Evolutionary conservation across 2,888 invertebrate species (phyloP).

Genomic region (Coremacera marginata): DNA sequence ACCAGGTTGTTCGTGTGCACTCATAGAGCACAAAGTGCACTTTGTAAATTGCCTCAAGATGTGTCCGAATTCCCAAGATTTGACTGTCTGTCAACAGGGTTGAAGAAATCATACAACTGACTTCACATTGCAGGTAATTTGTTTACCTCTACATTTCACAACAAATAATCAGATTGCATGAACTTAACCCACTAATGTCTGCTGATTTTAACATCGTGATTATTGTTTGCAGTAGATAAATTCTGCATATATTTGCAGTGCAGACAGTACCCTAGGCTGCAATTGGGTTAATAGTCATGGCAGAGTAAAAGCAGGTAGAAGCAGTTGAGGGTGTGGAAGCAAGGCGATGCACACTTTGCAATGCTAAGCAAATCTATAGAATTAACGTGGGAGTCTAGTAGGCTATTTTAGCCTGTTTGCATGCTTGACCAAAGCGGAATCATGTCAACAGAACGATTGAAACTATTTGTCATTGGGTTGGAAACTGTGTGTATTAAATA

Average conservation of each 20-base stretch:
- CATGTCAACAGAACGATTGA: neutral
- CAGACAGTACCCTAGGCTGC: no score
- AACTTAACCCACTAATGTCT: neutral
- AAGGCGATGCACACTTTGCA: no score
- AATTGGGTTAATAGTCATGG: no score
- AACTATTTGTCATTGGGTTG: neutral
- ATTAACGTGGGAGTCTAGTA: neutral
- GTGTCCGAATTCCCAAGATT: neutral
- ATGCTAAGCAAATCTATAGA: neutral
- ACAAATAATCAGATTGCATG: neutral
- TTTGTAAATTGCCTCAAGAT: constrained; percentile 16
- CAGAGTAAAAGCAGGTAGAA: no score
- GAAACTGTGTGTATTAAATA: neutral
- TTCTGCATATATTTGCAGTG: no score
- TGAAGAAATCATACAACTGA: neutral
- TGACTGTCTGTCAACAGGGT: neutral
- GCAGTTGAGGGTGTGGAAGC: no score
- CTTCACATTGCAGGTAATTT: neutral
- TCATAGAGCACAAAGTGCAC: neutral
- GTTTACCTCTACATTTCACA: neutral
- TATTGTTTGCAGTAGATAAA: no score
- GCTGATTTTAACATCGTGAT: no score
- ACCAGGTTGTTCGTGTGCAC: neutral
- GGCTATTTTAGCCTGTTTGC: neutral
- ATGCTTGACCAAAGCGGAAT: neutral